phyloP scores from a whole-genome alignment of 2,113 vertebrate genomes.

The Tachycineta bicolor region DNA sequence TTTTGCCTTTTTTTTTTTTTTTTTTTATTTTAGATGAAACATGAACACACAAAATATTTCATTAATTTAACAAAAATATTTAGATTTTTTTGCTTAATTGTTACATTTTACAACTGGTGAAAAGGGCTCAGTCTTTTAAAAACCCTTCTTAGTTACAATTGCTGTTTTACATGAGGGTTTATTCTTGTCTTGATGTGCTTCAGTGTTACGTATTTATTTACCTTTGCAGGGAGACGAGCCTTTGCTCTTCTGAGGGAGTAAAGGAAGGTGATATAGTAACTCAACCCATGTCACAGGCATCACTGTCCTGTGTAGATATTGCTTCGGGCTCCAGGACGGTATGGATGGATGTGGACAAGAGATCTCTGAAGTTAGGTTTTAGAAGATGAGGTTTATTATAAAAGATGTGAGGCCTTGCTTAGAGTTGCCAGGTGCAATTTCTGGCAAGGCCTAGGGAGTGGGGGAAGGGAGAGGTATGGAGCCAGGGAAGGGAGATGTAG shows the following conservation, averaged over 20 bases:
- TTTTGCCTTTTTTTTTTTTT: neutral
- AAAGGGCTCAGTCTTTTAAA: neutral
- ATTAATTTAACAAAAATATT: neutral
- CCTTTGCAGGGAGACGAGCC: neutral
- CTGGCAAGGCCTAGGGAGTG: too few species aligned
- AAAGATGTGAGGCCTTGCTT: too few species aligned
- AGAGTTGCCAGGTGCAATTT: too few species aligned
- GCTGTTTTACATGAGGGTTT: neutral
- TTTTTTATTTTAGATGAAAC: conserved; percentile 3
- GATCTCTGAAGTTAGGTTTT: too few species aligned
- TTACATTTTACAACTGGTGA: neutral
- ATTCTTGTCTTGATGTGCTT: neutral
- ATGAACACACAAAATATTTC: neutral
- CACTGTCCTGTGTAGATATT: neutral
- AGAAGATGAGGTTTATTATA: too few species aligned
- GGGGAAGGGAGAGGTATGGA: too few species aligned
- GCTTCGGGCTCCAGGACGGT: too few species aligned
- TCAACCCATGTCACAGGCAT: neutral
- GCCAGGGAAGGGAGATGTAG: too few species aligned
- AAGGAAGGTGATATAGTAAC: neutral
- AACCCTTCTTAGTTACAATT: neutral
- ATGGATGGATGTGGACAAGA: too few species aligned
- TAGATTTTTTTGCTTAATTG: neutral
- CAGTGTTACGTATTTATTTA: neutral
- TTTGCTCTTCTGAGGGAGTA: neutral